Conservation (phyloP, 2,797 vertebrate genomes). For the Pyrrhura leucotis region DNA sequence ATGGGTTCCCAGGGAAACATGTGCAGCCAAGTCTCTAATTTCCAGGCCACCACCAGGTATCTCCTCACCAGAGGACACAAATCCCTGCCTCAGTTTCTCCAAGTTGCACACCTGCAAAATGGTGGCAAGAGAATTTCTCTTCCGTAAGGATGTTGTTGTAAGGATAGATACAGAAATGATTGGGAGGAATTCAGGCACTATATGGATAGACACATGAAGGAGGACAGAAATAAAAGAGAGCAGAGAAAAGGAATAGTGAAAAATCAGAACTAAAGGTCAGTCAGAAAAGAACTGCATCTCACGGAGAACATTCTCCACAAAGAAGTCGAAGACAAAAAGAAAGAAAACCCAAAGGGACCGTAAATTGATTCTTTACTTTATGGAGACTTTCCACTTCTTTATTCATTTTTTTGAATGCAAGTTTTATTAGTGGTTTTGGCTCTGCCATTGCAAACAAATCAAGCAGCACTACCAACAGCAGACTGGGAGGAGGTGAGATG, state of each 20-base stretch:
- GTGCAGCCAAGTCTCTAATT: background rate
- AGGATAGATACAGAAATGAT: background rate
- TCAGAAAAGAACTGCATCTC: background rate
- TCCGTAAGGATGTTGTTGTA: fast-evolving
- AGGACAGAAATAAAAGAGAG: background rate
- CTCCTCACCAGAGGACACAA: background rate
- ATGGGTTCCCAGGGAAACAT: background rate
- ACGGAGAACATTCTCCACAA: background rate
- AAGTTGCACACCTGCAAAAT: background rate
- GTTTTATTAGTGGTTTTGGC: conserved; percentile 25
- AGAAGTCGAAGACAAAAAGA: background rate
- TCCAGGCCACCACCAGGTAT: background rate
- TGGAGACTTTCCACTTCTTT: conserved; percentile 6
- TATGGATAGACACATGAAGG: background rate
- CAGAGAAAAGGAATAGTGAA: background rate
- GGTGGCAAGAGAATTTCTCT: background rate
- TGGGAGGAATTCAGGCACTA: background rate
- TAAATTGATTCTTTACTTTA: background rate
- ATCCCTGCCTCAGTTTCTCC: background rate
- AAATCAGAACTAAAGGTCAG: background rate
- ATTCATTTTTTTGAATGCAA: background rate
- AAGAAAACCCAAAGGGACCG: background rate
- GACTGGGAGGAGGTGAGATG: background rate
- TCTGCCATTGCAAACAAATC: background rate
- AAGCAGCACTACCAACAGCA: background rate